Base-by-base conservation (phyloP, 2,797 vertebrate species). In the Austrolebias charrua region DNA sequence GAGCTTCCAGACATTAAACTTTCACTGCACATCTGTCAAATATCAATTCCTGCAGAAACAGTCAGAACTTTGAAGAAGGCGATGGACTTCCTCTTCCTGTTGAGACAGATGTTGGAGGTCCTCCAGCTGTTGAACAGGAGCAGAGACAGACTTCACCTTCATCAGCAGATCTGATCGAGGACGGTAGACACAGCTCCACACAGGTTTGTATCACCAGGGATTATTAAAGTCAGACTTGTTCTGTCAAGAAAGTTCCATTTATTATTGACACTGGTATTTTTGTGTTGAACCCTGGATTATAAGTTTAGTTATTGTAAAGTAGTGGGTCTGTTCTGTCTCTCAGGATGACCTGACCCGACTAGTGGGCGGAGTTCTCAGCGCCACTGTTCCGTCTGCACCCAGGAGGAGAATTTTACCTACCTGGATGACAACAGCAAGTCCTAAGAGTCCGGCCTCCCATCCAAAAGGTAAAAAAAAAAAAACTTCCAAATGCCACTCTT, bases 351-450 rank as follows among this genome's bases (percentile, higher is more conserved):
- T 6, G 1, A 14, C 11, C 0, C 3, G 0, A 9, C 5, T n/a
- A 13, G 1, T 3, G 48, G 24, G 35, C 50, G n/a, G 38, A 0
- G 31, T 9, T 28, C 59, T 4, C 11, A 12, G 18, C 0, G 10
- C 40, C 29, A 0, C 24, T 24, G 24, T 24, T 24, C 1, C 24
- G 24, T 24, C 24, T 24, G 24, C 24, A 24, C 24, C 6, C 44
- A 85, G 31, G 73, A 89, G 50, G 14, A 76, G 92, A 56, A 65
- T 88, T 46, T 74, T 93, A 62, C 92, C 92, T 4, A 62, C 79
- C 0, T 93, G 91, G 92, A 93, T 93, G 92, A 77, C 68, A 82
- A 38, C 53, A 1, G 18, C 38, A 1, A 60, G 8, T 44, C 69
- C 1, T 3, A 53, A 7, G 6, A 43, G 19, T 11, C 71, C 78